Conservation (phyloP, 1,140 invertebrate species). For the Diorhabda sublineata region DNA sequence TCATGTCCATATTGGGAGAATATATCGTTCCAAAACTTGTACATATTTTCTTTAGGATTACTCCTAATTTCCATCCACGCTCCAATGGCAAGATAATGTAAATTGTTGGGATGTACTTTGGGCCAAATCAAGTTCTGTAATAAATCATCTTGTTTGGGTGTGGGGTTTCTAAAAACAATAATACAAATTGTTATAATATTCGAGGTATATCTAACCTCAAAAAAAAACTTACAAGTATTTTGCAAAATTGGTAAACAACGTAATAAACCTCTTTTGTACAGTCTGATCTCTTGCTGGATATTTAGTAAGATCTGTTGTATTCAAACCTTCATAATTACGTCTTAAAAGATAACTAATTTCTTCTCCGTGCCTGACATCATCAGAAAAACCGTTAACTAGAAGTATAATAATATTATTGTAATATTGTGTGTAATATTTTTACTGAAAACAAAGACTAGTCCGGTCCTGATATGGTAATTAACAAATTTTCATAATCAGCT, state of each 20-base stretch:
- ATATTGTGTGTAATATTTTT: too few relatives aligned
- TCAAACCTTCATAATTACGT: constrained; percentile 10
- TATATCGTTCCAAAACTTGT: neutral
- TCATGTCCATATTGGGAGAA: constrained; percentile 9
- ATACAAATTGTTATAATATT: neutral
- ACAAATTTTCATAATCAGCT: too few relatives aligned
- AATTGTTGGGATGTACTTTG: constrained; percentile 7
- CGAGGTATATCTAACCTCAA: neutral
- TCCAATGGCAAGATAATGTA: constrained; percentile 22
- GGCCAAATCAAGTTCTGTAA: constrained; percentile 23
- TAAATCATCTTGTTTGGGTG: constrained; percentile 17
- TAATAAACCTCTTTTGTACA: constrained; percentile 13
- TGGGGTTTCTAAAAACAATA: constrained; percentile 22
- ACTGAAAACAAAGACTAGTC: too few relatives aligned
- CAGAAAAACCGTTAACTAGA: constrained; percentile 9
- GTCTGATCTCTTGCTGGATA: constrained; percentile 19
- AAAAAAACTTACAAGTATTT: constrained; percentile 21
- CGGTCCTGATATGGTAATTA: too few relatives aligned
- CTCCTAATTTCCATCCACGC: constrained; percentile 8
- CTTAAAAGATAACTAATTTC: constrained; percentile 11
- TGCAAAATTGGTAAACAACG: constrained; percentile 21
- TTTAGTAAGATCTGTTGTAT: constrained; percentile 21
- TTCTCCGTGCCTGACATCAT: constrained; percentile 12
- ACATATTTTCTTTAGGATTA: constrained; percentile 10
- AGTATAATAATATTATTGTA: too few relatives aligned